Conservation (phyloP, 2,888 invertebrate genomes). For the Xestia ashworthii region DNA sequence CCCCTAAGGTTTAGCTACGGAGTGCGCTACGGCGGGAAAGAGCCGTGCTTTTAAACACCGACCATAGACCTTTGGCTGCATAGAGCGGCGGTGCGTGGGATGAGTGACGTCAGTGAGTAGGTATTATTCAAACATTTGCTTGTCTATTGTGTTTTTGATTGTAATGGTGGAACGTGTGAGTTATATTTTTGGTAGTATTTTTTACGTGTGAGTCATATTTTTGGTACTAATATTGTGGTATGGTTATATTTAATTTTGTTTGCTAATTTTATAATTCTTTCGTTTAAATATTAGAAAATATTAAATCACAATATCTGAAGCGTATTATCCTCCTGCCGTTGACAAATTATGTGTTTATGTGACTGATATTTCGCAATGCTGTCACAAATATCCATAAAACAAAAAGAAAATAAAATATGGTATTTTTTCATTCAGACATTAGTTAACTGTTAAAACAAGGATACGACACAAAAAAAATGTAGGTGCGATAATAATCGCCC, state of each 20-base stretch:
- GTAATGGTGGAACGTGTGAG: constrained; percentile 7
- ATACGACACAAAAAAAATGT: too few relatives aligned
- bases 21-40: constrained; percentile 84
- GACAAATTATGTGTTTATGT: neutral
- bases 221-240: neutral
- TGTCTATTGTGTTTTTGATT: constrained; percentile 30
- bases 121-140: constrained; percentile 29
- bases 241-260: neutral
- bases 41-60: constrained; percentile 83
- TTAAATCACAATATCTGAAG: neutral
- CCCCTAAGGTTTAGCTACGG: constrained; percentile 70
- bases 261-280: neutral
- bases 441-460: too few relatives aligned
- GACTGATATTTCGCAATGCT: too few relatives aligned
- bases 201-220: neutral
- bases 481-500: too few relatives aligned
- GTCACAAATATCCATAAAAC: too few relatives aligned
- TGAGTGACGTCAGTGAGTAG: constrained; percentile 69
- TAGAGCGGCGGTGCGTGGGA: constrained; percentile 76
- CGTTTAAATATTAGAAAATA: neutral
- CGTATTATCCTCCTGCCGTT: neutral
- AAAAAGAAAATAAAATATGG: too few relatives aligned
- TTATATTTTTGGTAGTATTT: neutral
- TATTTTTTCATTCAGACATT: too few relatives aligned
- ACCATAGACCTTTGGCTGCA: constrained; percentile 75